A percentile compares a stretch with the other conserved stretches of the same genome.
Evolutionary conservation across 2,797 vertebrate genomes (phyloP).

Genomic region (Clangula hyemalis): DNA sequence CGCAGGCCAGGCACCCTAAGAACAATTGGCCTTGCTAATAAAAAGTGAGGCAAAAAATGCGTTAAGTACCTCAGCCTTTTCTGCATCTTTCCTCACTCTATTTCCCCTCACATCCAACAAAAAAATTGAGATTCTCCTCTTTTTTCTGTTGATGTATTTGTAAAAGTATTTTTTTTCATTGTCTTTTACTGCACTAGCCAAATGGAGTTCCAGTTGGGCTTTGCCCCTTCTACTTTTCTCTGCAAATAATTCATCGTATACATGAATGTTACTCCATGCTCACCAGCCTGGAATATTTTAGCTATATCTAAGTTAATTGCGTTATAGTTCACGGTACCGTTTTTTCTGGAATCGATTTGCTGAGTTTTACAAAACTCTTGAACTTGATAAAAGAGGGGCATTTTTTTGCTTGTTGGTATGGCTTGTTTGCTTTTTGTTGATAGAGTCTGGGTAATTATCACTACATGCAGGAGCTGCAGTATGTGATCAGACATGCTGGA

Average conservation of each 20-base stretch:
- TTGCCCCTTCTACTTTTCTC: background rate
- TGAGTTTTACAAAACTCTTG: background rate
- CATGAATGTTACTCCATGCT: background rate
- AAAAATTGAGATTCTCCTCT: background rate
- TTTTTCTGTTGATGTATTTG: background rate
- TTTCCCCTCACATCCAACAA: background rate
- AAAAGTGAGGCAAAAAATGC: background rate
- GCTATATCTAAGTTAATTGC: background rate
- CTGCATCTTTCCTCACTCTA: background rate
- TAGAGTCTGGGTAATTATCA: background rate
- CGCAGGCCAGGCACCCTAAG: background rate
- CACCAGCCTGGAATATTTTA: background rate
- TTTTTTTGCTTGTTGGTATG: background rate
- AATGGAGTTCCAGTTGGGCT: background rate
- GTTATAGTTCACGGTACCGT: background rate
- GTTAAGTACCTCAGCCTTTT: background rate
- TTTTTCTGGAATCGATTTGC: background rate
- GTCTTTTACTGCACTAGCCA: background rate
- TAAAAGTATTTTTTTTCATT: background rate
- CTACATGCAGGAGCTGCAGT: background rate
- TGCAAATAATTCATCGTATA: background rate
- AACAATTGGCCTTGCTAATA: background rate
- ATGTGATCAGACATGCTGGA: background rate
- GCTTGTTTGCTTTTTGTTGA: background rate
- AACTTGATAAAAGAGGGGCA: background rate